Evolutionary conservation across 1,140 invertebrate genomes (phyloP).

Genomic region (Dufourea novaeangliae): DNA sequence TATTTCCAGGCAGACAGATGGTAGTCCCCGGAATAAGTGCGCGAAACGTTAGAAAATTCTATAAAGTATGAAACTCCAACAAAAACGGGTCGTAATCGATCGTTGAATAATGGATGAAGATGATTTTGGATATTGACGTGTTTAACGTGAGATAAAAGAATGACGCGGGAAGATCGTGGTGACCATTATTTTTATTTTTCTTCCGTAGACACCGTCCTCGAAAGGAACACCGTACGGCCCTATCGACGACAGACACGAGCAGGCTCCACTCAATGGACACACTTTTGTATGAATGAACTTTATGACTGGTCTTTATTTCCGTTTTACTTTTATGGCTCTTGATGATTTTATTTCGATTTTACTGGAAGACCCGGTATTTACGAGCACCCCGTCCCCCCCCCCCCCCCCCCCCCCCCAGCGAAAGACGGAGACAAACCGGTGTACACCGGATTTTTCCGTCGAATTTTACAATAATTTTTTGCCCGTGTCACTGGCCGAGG

Average conservation of each 20-base stretch:
- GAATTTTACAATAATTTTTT: slow-evolving; percentile 33
- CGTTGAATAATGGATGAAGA: neutral
- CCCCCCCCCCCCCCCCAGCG: neutral
- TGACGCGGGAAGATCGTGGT: neutral
- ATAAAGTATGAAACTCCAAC: neutral
- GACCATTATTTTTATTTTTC: too few relatives aligned
- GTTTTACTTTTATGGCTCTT: slow-evolving; percentile 60
- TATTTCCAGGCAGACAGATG: neutral
- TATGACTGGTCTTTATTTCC: slow-evolving; percentile 64
- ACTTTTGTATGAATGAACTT: slow-evolving; percentile 73
- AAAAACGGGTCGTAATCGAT: neutral
- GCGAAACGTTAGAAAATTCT: neutral
- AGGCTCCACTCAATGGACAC: slow-evolving; percentile 56
- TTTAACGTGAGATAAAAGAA: neutral
- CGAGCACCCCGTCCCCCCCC: neutral
- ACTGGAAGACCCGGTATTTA: slow-evolving; percentile 52
- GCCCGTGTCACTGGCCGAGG: neutral
- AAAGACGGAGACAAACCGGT: neutral
- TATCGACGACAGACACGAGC: slow-evolving; percentile 18
- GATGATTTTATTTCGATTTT: slow-evolving; percentile 71
- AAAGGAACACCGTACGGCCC: neutral
- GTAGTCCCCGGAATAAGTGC: neutral
- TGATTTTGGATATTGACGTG: neutral
- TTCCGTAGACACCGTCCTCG: neutral
- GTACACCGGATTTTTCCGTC: slow-evolving; percentile 8